A percentile compares a stretch with the other conserved stretches of the same genome.
phyloP scores from a whole-genome alignment of 2,797 vertebrate genomes.

The Poecile montanus region DNA sequence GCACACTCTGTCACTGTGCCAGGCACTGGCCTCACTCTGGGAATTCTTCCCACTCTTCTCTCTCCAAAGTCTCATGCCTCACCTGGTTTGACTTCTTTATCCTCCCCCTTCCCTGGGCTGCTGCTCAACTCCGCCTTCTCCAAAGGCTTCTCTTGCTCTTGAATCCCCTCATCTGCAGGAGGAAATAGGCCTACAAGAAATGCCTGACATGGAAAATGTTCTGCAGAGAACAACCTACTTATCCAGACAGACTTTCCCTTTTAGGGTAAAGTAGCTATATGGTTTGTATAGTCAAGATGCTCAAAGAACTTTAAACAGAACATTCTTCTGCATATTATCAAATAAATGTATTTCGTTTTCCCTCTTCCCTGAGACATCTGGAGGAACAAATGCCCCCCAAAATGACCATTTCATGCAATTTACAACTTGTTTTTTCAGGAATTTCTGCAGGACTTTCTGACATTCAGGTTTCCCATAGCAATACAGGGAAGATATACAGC shows the following conservation, averaged over 20 bases:
- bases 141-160: constrained; percentile 79
- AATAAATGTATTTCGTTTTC: not conserved
- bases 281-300: accelerated
- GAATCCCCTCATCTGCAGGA: constrained; percentile 77
- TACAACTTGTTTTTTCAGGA: not conserved
- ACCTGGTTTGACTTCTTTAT: constrained; percentile 89
- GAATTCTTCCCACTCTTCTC: not conserved
- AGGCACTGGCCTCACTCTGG: not conserved
- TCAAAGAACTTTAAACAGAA: not conserved
- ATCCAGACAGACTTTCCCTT: not conserved
- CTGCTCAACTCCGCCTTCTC: constrained; percentile 81
- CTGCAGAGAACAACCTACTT: not conserved
- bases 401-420: not conserved
- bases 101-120: constrained; percentile 76
- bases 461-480: not conserved
- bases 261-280: not conserved
- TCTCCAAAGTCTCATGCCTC: not conserved
- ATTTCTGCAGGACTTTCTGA: not conserved
- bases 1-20: accelerated
- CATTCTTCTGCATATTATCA: not conserved
- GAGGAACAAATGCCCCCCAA: not conserved
- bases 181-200: not conserved
- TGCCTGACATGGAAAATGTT: not conserved
- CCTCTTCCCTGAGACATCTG: not conserved
- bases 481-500: not conserved